Conservation (phyloP, 2,113 vertebrate species). For the Ibidorhyncha struthersii region DNA sequence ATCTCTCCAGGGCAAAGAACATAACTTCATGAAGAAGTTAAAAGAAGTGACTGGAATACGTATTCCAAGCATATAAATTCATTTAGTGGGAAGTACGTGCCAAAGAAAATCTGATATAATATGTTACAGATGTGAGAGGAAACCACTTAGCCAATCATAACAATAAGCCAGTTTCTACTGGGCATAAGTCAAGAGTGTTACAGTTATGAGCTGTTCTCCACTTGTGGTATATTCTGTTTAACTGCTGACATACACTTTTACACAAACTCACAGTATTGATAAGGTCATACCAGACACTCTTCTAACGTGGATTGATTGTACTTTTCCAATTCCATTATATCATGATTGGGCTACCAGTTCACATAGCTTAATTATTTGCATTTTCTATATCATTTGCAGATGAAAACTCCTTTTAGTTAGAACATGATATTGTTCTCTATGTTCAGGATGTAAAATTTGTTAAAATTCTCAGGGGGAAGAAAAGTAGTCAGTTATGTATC, state of each 20-base stretch:
- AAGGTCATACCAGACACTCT: background rate
- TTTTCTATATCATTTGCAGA: background rate
- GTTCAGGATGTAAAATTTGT: background rate
- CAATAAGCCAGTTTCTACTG: background rate
- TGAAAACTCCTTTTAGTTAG: background rate
- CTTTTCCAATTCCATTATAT: background rate
- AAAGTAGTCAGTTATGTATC: background rate
- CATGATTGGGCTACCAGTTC: background rate
- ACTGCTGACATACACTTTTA: background rate
- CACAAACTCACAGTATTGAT: background rate
- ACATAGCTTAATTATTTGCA: background rate
- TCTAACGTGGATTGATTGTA: background rate
- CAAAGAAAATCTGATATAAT: conserved; percentile 68
- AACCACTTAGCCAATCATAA: conserved; percentile 22
- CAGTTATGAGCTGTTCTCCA: background rate
- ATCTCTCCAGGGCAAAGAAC: background rate
- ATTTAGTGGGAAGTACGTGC: background rate
- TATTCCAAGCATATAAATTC: conserved; percentile 19
- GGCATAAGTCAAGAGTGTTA: background rate
- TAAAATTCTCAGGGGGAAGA: background rate
- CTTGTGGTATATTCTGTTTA: background rate
- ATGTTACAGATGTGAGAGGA: conserved; percentile 70
- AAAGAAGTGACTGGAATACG: background rate
- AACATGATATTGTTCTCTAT: background rate
- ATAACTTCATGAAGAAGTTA: background rate